Evolutionary conservation across 2,113 vertebrate genomes (phyloP), one percentile per base, ranked within the genome.

Genomic region (Vulpes ferrilata): DNA sequence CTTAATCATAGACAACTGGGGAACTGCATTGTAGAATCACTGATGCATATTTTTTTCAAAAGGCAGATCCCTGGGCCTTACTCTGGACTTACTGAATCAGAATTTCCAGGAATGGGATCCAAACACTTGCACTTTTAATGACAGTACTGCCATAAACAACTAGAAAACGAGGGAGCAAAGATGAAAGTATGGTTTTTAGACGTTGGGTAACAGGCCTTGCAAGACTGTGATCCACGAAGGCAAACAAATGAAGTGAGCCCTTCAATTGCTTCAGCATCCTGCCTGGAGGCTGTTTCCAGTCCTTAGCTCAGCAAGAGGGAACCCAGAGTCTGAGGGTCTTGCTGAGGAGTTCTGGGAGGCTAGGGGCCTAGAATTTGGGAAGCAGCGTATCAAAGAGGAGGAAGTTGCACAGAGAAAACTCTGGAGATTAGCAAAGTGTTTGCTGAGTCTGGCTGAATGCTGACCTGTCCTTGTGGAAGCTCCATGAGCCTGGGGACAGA

Each of bases 21-120:
- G 23, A 93, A 76, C 25, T 73, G 5, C 53, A 91, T 16, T 64
- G 32, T 60, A 97, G n/a, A 62, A 85, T 74, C 76, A 93, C 16
- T n/a, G 85, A 74, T 51, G 71, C 7, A 53, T 73, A 25, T 20
- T 32, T 94, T 80, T 84, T 84, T 22, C 11, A 48, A 65, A 93
- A 88, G 55, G n/a, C 25, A 76, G 7, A 43, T 64, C 48, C 13
- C 71, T 65, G 55, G 19, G 1, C n/a, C 27, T 94, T 35, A 71
- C 38, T n/a, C 73, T 73, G 13, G 76, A 73, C 19, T 93, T 84
- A 67, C 76, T 64, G 22, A 93, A 90, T 91, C 38, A 53, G 13
- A 88, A 87, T 80, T 88, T 85, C 35, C 71, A 59, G 64, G 11
- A 88, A 80, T 92, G 5, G 9, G 10, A 67, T 84, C 11, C 16